These are phyloP conservation scores for Eilema sororculum DNA, from an alignment of 2,888 invertebrate species.

Conservation along the genomic window DNA sequence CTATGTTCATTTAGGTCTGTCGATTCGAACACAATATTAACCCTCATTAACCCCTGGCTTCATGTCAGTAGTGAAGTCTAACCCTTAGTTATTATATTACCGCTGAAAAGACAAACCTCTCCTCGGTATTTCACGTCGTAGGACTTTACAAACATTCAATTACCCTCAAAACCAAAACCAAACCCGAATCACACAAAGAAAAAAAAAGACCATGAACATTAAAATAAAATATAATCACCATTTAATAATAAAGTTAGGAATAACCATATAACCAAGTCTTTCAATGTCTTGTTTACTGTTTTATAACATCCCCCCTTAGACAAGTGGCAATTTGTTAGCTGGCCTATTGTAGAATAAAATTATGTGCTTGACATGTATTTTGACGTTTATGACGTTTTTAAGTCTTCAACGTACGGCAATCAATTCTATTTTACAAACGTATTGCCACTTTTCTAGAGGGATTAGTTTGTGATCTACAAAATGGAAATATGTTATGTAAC, in stretches of 20 bases:
- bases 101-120: neutral
- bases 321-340: no score
- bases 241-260: no score
- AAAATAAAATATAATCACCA: neutral
- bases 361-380: no score
- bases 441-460: no score
- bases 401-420: no score
- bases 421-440: no score
- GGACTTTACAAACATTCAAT: neutral
- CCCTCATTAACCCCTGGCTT: no score
- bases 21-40: no score
- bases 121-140: neutral
- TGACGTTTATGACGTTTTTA: no score
- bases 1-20: no score
- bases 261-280: neutral
- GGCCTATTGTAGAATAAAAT: no score
- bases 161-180: neutral
- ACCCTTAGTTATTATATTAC: neutral
- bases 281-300: neutral
- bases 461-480: neutral
- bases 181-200: conserved; percentile 1
- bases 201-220: neutral
- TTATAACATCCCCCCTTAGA: no score
- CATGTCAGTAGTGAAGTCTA: neutral
- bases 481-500: neutral